Conservation (phyloP, 2,888 invertebrate species). For the Melipona bicolor region DNA sequence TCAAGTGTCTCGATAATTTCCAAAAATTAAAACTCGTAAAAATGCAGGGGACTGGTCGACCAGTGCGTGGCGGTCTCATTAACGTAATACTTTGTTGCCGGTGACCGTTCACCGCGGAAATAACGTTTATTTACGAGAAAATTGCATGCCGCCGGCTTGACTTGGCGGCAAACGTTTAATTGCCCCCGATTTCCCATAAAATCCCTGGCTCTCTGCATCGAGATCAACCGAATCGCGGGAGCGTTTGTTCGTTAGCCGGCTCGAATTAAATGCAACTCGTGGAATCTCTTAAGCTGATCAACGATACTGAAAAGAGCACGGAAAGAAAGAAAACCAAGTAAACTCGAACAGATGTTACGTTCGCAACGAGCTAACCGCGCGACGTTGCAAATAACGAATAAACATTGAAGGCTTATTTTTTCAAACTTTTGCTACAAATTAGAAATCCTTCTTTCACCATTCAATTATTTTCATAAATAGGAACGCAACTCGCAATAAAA, state of each 20-base stretch:
- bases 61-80: slow-evolving; percentile 21
- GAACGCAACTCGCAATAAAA: too few relatives aligned
- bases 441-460: too few relatives aligned
- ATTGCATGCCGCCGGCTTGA: slow-evolving; percentile 28
- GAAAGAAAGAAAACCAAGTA: too few relatives aligned
- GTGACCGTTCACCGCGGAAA: slow-evolving; percentile 5
- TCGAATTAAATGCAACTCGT: slow-evolving; percentile 25
- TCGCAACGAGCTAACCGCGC: background rate
- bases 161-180: slow-evolving; percentile 30
- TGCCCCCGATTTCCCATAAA: slow-evolving; percentile 40
- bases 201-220: background rate
- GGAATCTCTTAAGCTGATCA: slow-evolving; percentile 1
- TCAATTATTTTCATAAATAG: too few relatives aligned
- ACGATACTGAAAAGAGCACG: background rate
- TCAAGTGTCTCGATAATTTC: slow-evolving; percentile 10
- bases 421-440: too few relatives aligned
- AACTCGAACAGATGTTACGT: background rate
- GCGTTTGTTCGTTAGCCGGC: slow-evolving; percentile 23
- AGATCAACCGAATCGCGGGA: background rate
- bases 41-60: slow-evolving; percentile 9
- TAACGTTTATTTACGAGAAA: slow-evolving; percentile 35
- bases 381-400: background rate
- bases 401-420: background rate
- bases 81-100: slow-evolving; percentile 35
- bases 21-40: slow-evolving; percentile 43